Evolutionary conservation across 2,888 invertebrate species (phyloP).

Genomic region (Drosophila helvetica): DNA sequence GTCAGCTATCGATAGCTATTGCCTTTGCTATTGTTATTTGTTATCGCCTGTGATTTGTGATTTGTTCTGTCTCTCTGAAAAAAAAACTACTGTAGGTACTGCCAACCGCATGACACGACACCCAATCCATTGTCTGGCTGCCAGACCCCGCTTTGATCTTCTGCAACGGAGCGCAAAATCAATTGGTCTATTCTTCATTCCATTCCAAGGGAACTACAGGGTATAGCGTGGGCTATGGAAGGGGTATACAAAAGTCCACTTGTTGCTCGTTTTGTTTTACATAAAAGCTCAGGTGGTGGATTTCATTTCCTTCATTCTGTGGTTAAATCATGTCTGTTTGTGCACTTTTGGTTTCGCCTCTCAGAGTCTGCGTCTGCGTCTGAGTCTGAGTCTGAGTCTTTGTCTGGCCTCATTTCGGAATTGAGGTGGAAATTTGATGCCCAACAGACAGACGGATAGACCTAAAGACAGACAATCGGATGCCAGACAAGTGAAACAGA

Average conservation of each 20-base stretch:
- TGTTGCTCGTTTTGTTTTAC: slow-evolving; percentile 69
- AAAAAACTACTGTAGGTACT: too few relatives aligned
- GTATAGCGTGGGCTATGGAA: not conserved
- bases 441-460: slow-evolving; percentile 13
- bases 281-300: slow-evolving; percentile 53
- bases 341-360: slow-evolving; percentile 59
- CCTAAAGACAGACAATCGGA: slow-evolving; percentile 29
- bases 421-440: slow-evolving; percentile 70
- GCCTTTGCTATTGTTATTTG: not conserved
- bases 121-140: slow-evolving; percentile 15
- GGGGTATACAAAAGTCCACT: slow-evolving; percentile 11
- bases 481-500: slow-evolving; percentile 33
- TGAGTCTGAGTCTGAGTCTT: slow-evolving; percentile 12
- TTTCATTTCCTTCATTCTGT: slow-evolving; percentile 23
- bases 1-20: not conserved
- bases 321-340: slow-evolving; percentile 50
- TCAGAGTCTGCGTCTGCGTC: slow-evolving; percentile 15
- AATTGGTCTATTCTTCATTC: slow-evolving; percentile 71
- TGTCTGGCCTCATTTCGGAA: slow-evolving; percentile 60
- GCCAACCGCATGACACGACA: slow-evolving; percentile 48
- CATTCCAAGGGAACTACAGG: slow-evolving; percentile 29
- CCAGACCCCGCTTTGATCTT: slow-evolving; percentile 71
- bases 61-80: not conserved
- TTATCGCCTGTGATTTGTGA: too few relatives aligned
- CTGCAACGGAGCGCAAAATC: slow-evolving; percentile 74